A percentile compares a stretch with the other conserved stretches of the same genome.
These are phyloP conservation scores for Cirrhinus mrigala DNA, from an alignment of 2,797 vertebrate genomes.

Conservation along the genomic window DNA sequence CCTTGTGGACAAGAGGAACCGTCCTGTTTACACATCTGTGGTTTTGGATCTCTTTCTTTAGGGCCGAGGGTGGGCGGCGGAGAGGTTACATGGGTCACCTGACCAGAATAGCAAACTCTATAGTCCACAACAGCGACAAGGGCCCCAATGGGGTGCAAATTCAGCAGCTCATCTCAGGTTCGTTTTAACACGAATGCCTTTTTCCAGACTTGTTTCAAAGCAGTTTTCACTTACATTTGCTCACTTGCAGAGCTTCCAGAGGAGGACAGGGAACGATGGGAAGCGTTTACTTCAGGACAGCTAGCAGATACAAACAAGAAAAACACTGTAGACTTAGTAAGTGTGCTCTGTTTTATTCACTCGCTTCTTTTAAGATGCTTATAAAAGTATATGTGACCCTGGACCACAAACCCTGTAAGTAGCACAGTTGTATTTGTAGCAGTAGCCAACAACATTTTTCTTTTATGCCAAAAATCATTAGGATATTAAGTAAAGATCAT, in stretches of 20 bases:
- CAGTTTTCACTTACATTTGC: constrained; percentile 12
- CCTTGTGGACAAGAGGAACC: background rate
- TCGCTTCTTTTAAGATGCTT: background rate
- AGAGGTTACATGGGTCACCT: constrained; percentile 98
- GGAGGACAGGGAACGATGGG: constrained; percentile 92
- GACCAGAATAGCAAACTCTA: constrained; percentile 97
- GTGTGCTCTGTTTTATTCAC: constrained; percentile 44
- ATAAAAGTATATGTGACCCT: no score
- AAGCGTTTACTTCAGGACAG: constrained; percentile 90
- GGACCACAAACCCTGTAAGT: no score
- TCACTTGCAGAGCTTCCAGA: constrained; percentile 85
- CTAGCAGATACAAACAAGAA: constrained; percentile 96
- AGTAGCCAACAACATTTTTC: no score
- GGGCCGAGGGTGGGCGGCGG: constrained; percentile 91
- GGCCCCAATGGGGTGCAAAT: constrained; percentile 89
- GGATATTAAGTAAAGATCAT: no score
- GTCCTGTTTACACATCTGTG: background rate
- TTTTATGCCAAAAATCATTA: no score
- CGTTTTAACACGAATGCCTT: background rate
- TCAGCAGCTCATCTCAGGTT: constrained; percentile 92
- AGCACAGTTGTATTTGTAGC: no score
- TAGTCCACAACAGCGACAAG: constrained; percentile 95
- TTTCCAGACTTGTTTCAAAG: background rate
- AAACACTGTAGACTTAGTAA: constrained; percentile 90
- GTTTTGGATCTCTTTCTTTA: constrained; percentile 66